phyloP scores from a whole-genome alignment of 37 sponge, comb jelly and placozoan genomes.

The Amphimedon queenslandica region DNA sequence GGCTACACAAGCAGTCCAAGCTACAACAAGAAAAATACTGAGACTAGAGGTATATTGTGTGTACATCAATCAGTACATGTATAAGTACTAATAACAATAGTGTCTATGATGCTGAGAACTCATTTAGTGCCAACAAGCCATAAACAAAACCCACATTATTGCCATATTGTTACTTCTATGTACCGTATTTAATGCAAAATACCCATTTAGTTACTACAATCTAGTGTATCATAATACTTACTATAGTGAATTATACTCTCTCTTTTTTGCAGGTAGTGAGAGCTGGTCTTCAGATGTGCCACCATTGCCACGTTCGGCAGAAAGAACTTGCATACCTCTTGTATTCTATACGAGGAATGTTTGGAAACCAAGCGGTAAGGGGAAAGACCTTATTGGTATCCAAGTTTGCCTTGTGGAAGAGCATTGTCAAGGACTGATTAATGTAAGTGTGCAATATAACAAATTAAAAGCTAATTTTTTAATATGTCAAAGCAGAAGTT shows the following conservation, averaged over 20 bases:
- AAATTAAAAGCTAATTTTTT: neutral
- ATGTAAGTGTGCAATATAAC: constrained; percentile 11
- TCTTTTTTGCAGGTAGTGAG: neutral
- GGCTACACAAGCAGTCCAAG: constrained; percentile 57
- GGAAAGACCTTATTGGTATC: constrained; percentile 3
- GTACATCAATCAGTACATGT: too few species aligned
- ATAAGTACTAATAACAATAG: too few species aligned
- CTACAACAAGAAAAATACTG: neutral
- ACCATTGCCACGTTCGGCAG: neutral
- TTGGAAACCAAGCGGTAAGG: neutral
- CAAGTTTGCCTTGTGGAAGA: constrained; percentile 66
- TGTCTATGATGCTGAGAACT: too few species aligned
- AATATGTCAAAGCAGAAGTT: neutral
- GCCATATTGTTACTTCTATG: too few species aligned
- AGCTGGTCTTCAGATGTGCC: neutral
- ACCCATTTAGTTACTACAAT: too few species aligned
- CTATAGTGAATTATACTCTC: too few species aligned
- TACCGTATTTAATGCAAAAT: too few species aligned
- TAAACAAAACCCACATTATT: too few species aligned
- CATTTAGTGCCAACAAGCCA: too few species aligned
- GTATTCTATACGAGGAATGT: constrained; percentile 21
- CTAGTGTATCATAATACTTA: too few species aligned
- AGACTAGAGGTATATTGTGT: neutral
- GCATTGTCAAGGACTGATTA: constrained; percentile 20
- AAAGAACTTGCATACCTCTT: constrained; percentile 29